Base-by-base conservation (phyloP, 2,113 vertebrate genomes). In the Agelaius tricolor region DNA sequence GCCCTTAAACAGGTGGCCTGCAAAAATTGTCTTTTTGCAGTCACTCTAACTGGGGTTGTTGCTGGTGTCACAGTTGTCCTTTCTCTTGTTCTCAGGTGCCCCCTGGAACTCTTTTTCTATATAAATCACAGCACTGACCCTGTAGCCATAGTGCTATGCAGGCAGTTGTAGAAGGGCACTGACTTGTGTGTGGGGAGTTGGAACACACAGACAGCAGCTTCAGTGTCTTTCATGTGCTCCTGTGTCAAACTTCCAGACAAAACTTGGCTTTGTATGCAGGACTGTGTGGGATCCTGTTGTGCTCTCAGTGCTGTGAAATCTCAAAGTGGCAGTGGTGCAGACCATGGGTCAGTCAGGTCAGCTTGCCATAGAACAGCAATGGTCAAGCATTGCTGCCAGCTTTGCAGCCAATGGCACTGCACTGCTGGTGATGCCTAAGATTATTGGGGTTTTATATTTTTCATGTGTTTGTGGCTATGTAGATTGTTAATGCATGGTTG, bases 31-130 rank as follows among this genome's bases (percentile, higher is more conserved):
- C 28, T 66, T 83, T 51, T 71, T 72, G 39, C 24, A 43, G 35
- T 72, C 21, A 27, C 14, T 91, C 30, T 52, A 3, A 15, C 22
- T 11, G 41, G 22, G 28, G 26, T 55, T 26, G 46, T 31, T 44
- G 51, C 0, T 54, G 41, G 37, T 72, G 61, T 71, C 51, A 18
- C 0, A 0, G 33, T 15, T 63, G 43, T 61, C 41, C 30, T 79
- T 79, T 76, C 43, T 44, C 67, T 76, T 69, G 17, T 81, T 78
- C 68, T 93, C 39, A 35, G 39, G 43, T 86, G 43, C 20, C 22
- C 24, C 31, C 49, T 47, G 27, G 46, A 59, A 37, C 39, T 84
- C n/a, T 84, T 61, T 71, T 49, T 85, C 79, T 46, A 0, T 59
- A 22, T 57, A 80, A 84, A 74, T 84, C 68, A 59, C 57, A 81